Conservation (phyloP, 2,797 vertebrate genomes). For the Leucoraja ocellata region DNA sequence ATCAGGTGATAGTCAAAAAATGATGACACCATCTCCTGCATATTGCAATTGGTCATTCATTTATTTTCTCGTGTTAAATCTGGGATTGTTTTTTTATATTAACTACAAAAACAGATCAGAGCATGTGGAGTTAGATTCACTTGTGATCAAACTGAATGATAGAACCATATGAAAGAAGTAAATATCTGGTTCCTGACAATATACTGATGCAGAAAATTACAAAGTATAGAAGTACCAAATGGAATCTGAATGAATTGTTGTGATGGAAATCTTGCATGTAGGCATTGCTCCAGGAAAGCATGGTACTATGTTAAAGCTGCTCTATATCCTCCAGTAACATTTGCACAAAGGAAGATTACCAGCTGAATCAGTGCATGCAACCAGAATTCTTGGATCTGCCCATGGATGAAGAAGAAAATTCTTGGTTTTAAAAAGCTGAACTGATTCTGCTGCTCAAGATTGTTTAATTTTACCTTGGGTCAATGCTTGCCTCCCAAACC, state of each 20-base stretch:
- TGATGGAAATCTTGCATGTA: neutral
- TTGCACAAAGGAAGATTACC: neutral
- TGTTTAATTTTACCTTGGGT: neutral
- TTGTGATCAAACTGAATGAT: no score
- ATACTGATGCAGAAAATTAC: no score
- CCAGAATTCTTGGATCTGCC: neutral
- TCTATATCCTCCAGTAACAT: neutral
- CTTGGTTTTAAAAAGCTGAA: neutral
- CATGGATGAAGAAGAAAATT: neutral
- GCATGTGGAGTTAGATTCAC: no score
- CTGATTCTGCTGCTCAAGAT: neutral
- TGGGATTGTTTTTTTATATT: no score
- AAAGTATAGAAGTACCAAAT: neutral
- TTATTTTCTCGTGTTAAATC: no score
- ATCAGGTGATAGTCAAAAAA: no score
- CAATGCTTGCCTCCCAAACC: neutral
- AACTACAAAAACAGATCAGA: no score
- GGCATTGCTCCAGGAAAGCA: neutral
- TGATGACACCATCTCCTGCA: no score
- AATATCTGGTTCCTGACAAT: no score
- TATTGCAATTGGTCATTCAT: no score
- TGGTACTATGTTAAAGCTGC: neutral
- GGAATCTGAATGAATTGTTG: no score
- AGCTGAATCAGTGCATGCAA: neutral
- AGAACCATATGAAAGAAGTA: no score